Evolutionary conservation across 2,113 vertebrate species (phyloP).

Genomic region (Delphinapterus leucas): DNA sequence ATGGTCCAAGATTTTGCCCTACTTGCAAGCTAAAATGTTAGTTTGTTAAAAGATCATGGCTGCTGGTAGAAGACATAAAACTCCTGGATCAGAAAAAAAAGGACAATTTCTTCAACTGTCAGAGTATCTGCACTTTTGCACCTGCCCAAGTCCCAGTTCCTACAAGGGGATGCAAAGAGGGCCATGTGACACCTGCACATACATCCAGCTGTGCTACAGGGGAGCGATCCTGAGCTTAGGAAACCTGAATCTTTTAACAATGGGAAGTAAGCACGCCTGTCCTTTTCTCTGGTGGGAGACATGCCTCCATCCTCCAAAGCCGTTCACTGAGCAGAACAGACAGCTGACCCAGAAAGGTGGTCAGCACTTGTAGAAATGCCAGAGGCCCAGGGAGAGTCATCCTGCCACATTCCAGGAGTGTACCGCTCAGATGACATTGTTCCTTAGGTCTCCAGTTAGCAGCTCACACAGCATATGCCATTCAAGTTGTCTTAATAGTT

Average conservation of each 20-base stretch:
- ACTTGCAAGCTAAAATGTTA: not conserved
- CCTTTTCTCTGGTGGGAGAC: not conserved
- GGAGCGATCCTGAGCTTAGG: not conserved
- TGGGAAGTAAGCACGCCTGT: too few relatives aligned
- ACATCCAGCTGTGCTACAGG: not conserved
- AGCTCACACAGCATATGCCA: accelerated
- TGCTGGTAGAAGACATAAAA: not conserved
- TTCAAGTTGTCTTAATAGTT: not conserved
- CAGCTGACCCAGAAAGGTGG: not conserved
- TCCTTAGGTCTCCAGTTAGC: not conserved
- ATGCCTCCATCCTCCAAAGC: not conserved
- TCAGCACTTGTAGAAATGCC: not conserved
- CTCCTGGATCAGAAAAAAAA: not conserved
- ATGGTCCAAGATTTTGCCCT: not conserved
- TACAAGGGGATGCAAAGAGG: too few relatives aligned
- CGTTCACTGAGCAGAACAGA: not conserved
- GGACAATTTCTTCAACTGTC: not conserved
- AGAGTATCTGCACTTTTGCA: not conserved
- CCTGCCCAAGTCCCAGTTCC: not conserved
- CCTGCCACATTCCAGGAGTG: accelerated
- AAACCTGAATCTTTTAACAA: not conserved
- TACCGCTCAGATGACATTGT: accelerated
- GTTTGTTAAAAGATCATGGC: not conserved
- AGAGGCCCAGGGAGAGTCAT: not conserved
- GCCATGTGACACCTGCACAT: accelerated